Evolutionary conservation across 2,797 vertebrate genomes (phyloP).

Genomic region (Phataginus tetradactyla): DNA sequence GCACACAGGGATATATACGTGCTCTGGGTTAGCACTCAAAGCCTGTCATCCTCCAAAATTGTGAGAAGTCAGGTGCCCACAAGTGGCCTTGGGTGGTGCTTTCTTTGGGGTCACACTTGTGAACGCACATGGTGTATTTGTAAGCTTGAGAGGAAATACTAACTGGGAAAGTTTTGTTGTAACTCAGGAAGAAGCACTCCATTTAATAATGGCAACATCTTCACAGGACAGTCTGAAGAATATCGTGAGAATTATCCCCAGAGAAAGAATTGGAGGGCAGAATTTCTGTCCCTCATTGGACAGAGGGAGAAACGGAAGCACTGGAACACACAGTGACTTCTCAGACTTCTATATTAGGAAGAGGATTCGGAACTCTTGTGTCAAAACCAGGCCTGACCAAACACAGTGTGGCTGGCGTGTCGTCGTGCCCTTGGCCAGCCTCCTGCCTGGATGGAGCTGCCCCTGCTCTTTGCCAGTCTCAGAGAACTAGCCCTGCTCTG

Average conservation of each 20-base stretch:
- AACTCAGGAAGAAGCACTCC: neutral
- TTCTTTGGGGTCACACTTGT: neutral
- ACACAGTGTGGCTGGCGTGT: neutral
- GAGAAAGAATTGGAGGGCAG: neutral
- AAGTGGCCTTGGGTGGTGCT: neutral
- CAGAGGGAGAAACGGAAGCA: neutral
- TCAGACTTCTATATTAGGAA: neutral
- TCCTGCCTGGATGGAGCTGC: neutral
- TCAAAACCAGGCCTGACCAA: neutral
- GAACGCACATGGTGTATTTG: neutral
- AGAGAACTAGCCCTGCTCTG: neutral
- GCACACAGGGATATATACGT: no score
- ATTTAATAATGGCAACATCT: neutral
- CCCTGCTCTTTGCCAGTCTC: neutral
- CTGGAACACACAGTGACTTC: neutral
- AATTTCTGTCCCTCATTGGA: neutral
- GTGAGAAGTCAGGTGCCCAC: neutral
- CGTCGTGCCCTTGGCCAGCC: neutral
- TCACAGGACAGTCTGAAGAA: neutral
- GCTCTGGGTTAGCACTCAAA: constrained; percentile 7
- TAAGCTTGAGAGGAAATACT: neutral
- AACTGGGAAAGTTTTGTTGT: neutral
- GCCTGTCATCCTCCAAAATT: neutral
- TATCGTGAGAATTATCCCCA: neutral
- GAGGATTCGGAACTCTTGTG: neutral